phyloP scores from a whole-genome alignment of 2,797 vertebrate species.

The Lepilemur septentrionalis region DNA sequence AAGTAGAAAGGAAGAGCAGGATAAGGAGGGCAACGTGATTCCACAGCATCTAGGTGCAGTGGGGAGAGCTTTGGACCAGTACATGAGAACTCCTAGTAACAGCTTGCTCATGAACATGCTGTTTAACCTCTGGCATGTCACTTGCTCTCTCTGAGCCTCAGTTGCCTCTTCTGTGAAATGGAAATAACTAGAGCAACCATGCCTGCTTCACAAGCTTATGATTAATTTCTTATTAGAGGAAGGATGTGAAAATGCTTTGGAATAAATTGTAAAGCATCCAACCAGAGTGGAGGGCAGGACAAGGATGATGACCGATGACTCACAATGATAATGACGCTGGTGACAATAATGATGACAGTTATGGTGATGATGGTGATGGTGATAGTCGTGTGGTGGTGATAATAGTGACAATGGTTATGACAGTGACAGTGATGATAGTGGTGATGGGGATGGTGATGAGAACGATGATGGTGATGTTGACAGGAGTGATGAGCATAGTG shows the following conservation, averaged over 20 bases:
- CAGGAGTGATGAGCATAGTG: no score
- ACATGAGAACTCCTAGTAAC: background rate
- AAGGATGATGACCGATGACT: background rate
- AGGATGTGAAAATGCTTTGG: background rate
- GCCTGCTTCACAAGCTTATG: background rate
- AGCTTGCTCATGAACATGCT: background rate
- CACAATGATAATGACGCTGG: background rate
- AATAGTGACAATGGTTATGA: background rate
- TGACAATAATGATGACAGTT: accelerated
- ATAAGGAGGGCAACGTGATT: background rate
- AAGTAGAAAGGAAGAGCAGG: background rate
- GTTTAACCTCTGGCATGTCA: background rate
- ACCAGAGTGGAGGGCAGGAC: background rate
- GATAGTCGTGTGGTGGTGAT: background rate
- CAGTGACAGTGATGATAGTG: background rate
- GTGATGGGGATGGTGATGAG: accelerated
- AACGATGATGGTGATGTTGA: no score
- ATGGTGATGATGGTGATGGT: background rate
- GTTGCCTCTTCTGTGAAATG: background rate
- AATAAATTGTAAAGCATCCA: background rate
- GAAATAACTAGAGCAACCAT: background rate
- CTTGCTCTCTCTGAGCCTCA: background rate
- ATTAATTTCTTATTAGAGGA: background rate
- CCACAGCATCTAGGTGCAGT: background rate
- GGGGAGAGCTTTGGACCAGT: background rate